Evolutionary conservation across 2,888 invertebrate species (phyloP), one percentile per base, ranked within the genome.

Genomic region (Minunthozetes semirufus): DNA sequence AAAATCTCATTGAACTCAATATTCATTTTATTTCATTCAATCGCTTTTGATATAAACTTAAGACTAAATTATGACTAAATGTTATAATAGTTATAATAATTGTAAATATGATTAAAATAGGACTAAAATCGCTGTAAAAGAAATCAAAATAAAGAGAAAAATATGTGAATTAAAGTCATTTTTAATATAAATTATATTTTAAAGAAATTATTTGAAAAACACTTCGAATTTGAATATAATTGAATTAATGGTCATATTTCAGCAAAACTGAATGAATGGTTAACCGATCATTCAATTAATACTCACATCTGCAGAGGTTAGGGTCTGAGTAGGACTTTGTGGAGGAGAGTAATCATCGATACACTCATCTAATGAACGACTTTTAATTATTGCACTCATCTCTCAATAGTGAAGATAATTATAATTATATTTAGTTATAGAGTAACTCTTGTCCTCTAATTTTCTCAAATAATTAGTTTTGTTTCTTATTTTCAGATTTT

Each of bases 241-340:
- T 50, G 17, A 50, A 50, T 19, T 19, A 2, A 50, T n/a, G 19
- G 50, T 19, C 17, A 50, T 50, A n/a, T 50, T 17, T 50, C 50
- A 19, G 50, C n/a, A 50, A 50, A 59, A 59, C 13, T 59, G 22
- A 59, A 59, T 13, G 27, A 59, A 25, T 59, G 15, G 15, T 8
- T 59, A 59, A 59, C 19, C 25, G 59, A 13, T 59, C 11, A 59
- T 59, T 59, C 59, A 59, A 25, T 33, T 13, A 63, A 63, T 63
- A 63, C 63, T 63, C 77, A 81, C 78, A 76, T 78, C 77, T 59
- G 75, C 72, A 72, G 78, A 22, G 66, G 75, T 19, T 75, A 73
- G 61, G 73, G 70, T 19, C 63, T 77, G 8, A 77, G 77, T 6
- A 59, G 59, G 75, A 71, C 76, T 0, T 63, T 33, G 17, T 33